These are phyloP conservation scores for Nasonovia ribisnigri DNA, from an alignment of 2,888 invertebrate genomes.

Conservation along the genomic window DNA sequence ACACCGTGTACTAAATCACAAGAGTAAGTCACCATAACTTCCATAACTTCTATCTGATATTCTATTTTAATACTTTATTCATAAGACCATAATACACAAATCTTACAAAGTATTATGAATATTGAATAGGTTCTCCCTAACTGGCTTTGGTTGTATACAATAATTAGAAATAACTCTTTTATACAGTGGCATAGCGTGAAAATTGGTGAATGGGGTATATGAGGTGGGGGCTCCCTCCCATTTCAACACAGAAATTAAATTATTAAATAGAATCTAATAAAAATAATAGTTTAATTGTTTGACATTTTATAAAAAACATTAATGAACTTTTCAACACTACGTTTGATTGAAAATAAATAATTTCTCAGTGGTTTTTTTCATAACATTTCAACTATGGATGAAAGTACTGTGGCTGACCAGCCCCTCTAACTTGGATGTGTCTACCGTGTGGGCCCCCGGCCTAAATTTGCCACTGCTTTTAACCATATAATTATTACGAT, in stretches of 20 bases:
- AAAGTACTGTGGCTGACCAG: not conserved
- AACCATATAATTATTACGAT: not conserved
- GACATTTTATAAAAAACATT: not conserved
- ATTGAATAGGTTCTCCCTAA: not conserved
- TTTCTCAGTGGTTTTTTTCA: not conserved
- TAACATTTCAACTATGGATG: not conserved
- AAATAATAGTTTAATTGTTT: not conserved
- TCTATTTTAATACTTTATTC: not conserved
- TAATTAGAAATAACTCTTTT: not conserved
- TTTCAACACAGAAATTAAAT: not conserved
- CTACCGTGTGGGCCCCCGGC: too few species aligned
- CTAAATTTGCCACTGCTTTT: not conserved
- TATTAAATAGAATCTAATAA: not conserved
- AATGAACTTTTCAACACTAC: not conserved
- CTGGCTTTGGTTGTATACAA: not conserved
- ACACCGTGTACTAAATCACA: not conserved
- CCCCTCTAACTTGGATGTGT: not conserved
- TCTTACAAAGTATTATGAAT: not conserved
- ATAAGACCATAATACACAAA: not conserved
- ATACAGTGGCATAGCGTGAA: not conserved
- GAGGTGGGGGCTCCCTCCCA: not conserved
- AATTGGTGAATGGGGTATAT: not conserved
- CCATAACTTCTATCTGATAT: not conserved
- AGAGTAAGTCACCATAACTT: not conserved
- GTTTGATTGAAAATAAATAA: not conserved